phyloP scores from a whole-genome alignment of 1,140 invertebrate genomes.

The Drosophila navojoa region DNA sequence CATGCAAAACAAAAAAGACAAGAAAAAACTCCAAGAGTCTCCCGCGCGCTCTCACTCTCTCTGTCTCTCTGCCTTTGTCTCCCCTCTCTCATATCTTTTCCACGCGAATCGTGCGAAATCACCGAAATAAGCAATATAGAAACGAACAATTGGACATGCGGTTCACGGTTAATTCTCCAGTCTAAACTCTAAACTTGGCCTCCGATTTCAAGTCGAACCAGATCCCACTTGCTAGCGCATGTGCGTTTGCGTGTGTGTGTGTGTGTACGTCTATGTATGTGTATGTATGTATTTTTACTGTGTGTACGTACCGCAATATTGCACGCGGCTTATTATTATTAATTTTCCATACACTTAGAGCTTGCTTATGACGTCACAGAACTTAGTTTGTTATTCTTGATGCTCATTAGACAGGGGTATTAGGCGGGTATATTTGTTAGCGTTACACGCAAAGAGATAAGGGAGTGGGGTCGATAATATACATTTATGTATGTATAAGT shows the following conservation, averaged over 20 bases:
- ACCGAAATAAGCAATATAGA: slow-evolving; percentile 5
- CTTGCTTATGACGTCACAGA: slow-evolving; percentile 35
- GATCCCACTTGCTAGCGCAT: slow-evolving; percentile 38
- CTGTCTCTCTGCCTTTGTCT: background rate
- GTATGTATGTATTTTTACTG: slow-evolving; percentile 18
- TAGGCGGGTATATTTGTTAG: too few species aligned
- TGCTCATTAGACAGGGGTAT: background rate
- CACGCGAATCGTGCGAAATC: slow-evolving; percentile 12
- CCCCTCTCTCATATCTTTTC: background rate
- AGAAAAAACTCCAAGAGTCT: background rate
- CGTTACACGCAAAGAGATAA: too few species aligned
- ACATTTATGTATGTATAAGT: too few species aligned
- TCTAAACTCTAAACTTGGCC: slow-evolving; percentile 46
- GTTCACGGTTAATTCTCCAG: slow-evolving; percentile 21
- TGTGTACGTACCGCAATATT: slow-evolving; percentile 21
- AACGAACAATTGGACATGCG: slow-evolving; percentile 4
- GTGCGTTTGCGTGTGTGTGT: slow-evolving; percentile 12
- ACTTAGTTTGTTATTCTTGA: background rate
- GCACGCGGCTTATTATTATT: slow-evolving; percentile 26
- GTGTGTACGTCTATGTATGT: background rate
- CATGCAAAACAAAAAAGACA: background rate
- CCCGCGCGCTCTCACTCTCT: background rate
- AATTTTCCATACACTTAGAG: slow-evolving; percentile 9
- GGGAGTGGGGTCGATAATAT: too few species aligned
- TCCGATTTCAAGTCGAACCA: slow-evolving; percentile 74